Base-by-base conservation (phyloP, 2,888 invertebrate species). In the Venusia cambrica region DNA sequence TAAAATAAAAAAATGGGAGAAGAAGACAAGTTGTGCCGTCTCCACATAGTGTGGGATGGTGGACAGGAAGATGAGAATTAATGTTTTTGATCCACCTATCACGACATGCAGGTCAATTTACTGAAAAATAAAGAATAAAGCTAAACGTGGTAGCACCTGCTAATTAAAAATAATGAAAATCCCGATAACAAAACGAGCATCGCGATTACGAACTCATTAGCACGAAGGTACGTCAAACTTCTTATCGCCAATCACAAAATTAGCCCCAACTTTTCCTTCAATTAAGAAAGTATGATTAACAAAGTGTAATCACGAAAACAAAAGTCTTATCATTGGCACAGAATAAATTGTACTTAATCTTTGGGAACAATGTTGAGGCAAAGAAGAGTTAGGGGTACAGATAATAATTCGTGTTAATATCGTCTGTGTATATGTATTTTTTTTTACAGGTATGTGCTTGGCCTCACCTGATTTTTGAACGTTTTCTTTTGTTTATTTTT, bases 231-330 rank as follows among this genome's bases (percentile, higher is more conserved):
- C 57, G 64, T 61, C 65, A 64, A 72, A 71, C 64, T 68, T 54
- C 65, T 74, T 83, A 83, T 81, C 79, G 73, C 29, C 62, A 64
- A 80, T 83, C 67, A 61, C 66, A 62, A 71, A 78, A 81, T 80
- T 77, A 76, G 64, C 69, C 58, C 51, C 63, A 73, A 79, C 67
- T 75, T 81, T 79, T 75, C 64, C 79, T 70, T 78, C 84, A 83
- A 84, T 84, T 81, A 84, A 72, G 77, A 76, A 84, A 84, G 78
- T 84, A 83, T 84, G 80, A 84, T 84, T 84, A 85, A 84, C 73
- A 81, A 79, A 78, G 72, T 69, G 72, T 75, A 81, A 81, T 84
- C 81, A 80, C 71, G 78, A 69, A 80, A 80, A 81, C 80, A 83
- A 79, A 80, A 81, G 77, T 78, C 78, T 80, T 80, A 79, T 80